Base-by-base conservation (phyloP, 1,140 invertebrate species). In the Drosophila eugracilis region DNA sequence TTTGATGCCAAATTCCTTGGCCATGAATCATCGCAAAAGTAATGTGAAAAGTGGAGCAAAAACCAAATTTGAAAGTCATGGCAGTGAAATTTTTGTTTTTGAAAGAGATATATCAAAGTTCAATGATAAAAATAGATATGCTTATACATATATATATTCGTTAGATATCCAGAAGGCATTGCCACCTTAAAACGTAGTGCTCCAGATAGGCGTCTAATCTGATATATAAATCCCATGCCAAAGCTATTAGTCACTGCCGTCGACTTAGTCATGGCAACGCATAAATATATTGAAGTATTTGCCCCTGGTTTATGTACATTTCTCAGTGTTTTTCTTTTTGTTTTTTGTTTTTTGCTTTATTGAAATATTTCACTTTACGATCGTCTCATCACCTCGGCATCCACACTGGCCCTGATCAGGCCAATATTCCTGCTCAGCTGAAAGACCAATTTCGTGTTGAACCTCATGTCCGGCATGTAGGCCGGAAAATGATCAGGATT, bases 381-480 rank as follows among this genome's bases (percentile, higher is more conserved):
- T 28, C 71, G 71, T 30, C 71, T 54, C 59, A 75, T 50, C 45
- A 75, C 71, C 71, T 75, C 71, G 47, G 71, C 71, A 63, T 75
- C 59, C 49, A 75, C 71, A 19, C 70, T 75, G 50, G 70, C 71
- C 50, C 59, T 42, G 50, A 75, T 65, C 70, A 74, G 44, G 32
- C 44, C 19, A 22, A 37, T 44, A 37, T 50, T 73, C 39, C 36
- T 50, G 44, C 26, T 30, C 32, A 42, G 48, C 60, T 65, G 60
- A 24, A 74, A 65, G 28, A 26, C 32, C 71, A 74, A 30, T 45
- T 78, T 77, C 19, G 54, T 63, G 66, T 80, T 84, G 71, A 75
- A 83, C 53, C 67, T 79, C 67, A 85, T 79, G 54, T 85, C 80
- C 45, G 80, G 83, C 75, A 80, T 88, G 48, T 73, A 62, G 45